These are phyloP conservation scores for Tetheella fluctuosa DNA, from an alignment of 2,888 invertebrate species.

Conservation along the genomic window DNA sequence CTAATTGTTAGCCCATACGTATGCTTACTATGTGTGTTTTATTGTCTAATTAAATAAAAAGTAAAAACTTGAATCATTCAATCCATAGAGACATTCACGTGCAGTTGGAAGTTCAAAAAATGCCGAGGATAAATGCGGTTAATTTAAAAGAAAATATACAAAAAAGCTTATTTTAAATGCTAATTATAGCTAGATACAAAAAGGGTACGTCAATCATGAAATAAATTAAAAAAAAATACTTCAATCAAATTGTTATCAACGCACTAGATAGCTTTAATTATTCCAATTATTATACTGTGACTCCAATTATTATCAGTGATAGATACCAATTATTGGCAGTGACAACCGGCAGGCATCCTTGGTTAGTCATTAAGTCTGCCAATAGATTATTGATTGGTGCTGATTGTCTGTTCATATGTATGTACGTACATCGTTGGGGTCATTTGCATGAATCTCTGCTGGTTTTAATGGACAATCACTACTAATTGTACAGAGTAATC, in stretches of 20 bases:
- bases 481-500: conserved; percentile 71
- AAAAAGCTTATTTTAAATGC: too few species aligned
- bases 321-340: conserved; percentile 68
- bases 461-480: conserved; percentile 71
- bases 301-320: conserved; percentile 68
- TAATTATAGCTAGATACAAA: not conserved
- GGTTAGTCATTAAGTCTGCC: conserved; percentile 79
- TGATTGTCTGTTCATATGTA: conserved; percentile 70
- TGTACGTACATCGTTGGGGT: conserved; percentile 60
- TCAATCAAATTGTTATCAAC: conserved; percentile 40
- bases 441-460: conserved; percentile 79
- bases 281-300: conserved; percentile 68
- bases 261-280: conserved; percentile 69
- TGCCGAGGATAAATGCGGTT: too few species aligned
- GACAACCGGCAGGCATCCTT: conserved; percentile 70
- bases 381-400: conserved; percentile 84
- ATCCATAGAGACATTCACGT: too few species aligned
- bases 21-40: conserved; percentile 4
- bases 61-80: too few species aligned
- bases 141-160: too few species aligned
- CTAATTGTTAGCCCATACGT: conserved; percentile 50
- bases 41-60: too few species aligned
- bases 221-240: conserved; percentile 34
- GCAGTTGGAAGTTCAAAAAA: too few species aligned
- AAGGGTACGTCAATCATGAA: conserved; percentile 1